Base-by-base conservation (phyloP, 2,888 invertebrate genomes). In the Anticlea derivata region DNA sequence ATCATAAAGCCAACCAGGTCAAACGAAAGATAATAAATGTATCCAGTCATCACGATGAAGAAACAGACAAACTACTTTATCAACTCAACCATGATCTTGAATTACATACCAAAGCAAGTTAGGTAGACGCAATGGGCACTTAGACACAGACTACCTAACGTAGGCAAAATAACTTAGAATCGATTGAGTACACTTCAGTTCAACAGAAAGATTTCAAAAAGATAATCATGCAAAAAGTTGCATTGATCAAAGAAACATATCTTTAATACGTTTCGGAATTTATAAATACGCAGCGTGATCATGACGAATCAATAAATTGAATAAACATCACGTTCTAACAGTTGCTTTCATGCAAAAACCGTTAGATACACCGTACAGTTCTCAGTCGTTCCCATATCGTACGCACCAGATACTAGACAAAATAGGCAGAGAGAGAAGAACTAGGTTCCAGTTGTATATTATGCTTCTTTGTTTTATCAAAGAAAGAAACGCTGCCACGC, bases 251-350 rank as follows among this genome's bases (percentile, higher is more conserved):
- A 44, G 24, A n/a, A n/a, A 45, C 43, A 49, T 45, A 55, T 54
- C 49, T 43, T 17, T 30, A 33, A 20, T 46, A 55, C 57, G 61
- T 46, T 46, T 34, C 5, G 13, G 52, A 52, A 60, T 55, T 37
- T 46, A 39, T 30, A 49, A 41, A 43, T 46, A 34, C 59, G 33
- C 33, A 8, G 13, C 24, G 46, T 38, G 50, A 59, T 60, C 59
- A 60, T 58, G 59, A 60, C 47, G 12, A 39, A 53, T 39, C 39
- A 39, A 40, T 26, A 29, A 7, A 13, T 37, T 0, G 6, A 40
- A 35, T 8, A 46, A 23, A 33, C 8, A 49, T 39, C 53, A 53
- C 53, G 47, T 35, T 41, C 12, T 1, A 12, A 30, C 40, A 40
- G 29, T 41, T 22, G 10, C 20, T 41, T n/a, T 31, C 30, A 46